phyloP scores from a whole-genome alignment of 2,888 invertebrate genomes.

The Synergus itoensis region DNA sequence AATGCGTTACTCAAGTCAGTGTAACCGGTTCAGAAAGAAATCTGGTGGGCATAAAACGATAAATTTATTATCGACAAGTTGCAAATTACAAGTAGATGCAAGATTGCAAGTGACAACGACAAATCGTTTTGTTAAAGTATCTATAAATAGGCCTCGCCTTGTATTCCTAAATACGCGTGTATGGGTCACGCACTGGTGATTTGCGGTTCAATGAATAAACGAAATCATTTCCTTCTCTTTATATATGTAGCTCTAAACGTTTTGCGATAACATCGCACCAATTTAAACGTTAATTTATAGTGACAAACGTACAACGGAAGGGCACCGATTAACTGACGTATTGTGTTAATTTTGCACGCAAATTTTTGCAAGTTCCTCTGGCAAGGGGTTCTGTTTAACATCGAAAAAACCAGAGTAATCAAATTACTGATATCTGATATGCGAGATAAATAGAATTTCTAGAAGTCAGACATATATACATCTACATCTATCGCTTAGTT shows the following conservation, averaged over 20 bases:
- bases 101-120: slow-evolving; percentile 64
- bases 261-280: slow-evolving; percentile 46
- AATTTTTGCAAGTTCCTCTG: not conserved
- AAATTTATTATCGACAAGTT: slow-evolving; percentile 34
- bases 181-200: slow-evolving; percentile 56
- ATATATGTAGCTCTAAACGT: slow-evolving; percentile 22
- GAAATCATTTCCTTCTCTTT: slow-evolving; percentile 7
- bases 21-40: not conserved
- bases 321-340: not conserved
- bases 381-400: no score
- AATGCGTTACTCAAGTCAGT: not conserved
- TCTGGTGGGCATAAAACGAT: slow-evolving; percentile 1
- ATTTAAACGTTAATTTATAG: slow-evolving; percentile 47
- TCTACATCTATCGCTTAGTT: not conserved
- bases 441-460: not conserved
- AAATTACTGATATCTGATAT: slow-evolving; percentile 2
- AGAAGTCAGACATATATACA: no score
- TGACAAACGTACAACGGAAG: slow-evolving; percentile 13
- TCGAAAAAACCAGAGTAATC: no score
- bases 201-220: slow-evolving; percentile 52
- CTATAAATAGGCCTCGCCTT: not conserved
- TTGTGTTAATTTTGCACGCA: not conserved
- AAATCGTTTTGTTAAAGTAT: slow-evolving; percentile 64
- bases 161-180: slow-evolving; percentile 54
- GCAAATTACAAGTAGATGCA: slow-evolving; percentile 56